Base-by-base conservation (phyloP, 2,888 invertebrate species). In the Temnothorax ravouxi region DNA sequence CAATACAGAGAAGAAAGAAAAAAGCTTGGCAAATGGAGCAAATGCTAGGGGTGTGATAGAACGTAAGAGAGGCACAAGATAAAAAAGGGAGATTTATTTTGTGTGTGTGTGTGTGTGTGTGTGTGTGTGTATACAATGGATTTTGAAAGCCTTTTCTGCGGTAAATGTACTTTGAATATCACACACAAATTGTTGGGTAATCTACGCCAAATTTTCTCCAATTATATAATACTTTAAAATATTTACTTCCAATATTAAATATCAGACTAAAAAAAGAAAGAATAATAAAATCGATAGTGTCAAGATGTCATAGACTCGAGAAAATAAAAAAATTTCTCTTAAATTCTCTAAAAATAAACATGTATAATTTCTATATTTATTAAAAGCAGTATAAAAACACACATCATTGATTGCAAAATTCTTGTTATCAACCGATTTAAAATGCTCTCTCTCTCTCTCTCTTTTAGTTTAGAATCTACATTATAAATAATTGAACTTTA, bases 41-140 rank as follows among this genome's bases (percentile, higher is more conserved):
- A 56, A 56, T 50, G 5, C 64, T 38, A 38, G 18, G 6, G 18
- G 34, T 15, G 4, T 62, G 3, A n/a, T 6, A 47, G 75, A 47
- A 21, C 5, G 41, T 21, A 72, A 72, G 8, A 8, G 41, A 18
- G 41, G 2, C 13, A 25, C 25, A 72, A 13, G 9, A 38, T 21
- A 59, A 72, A 72, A 21, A 25, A 54, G 21, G 9, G 54, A 41
- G 11, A 56, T 72, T 50, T 13, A 47, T 29, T 50, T 67, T 29
- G 25, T 25, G 1, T 41, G 2, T 41, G 34, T 61, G 15, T 25
- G 1, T 41, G 2, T 29, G 25, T 25, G 1, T 41, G 2, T n/a
- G n/a, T n/a, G n/a, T 66, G 21, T 41, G 34, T 61, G 15, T 25
- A 29, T 6, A 38, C 25, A 59, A 59, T 13, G 59, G 41, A 41